Evolutionary conservation across 2,797 vertebrate species (phyloP), one percentile per base, ranked within the genome.

Genomic region (Eleutherodactylus coqui): DNA sequence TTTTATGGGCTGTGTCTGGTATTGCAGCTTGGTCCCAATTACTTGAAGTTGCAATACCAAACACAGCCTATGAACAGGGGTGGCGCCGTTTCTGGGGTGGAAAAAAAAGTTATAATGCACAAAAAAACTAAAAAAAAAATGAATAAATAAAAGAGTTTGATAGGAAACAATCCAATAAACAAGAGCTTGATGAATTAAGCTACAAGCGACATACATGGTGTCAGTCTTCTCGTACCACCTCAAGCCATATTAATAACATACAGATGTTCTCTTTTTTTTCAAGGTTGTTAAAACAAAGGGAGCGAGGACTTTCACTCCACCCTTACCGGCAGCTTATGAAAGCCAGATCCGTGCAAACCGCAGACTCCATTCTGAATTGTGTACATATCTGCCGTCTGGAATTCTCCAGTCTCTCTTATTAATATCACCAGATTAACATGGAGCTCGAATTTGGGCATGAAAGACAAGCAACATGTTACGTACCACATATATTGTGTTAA

Each of bases 221-320:
- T 27, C 53, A 47, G 1, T 2, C n/a, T 0, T 2, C 1, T 0
- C 11, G 49, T 53, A 85, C 81, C 82, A 62, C 86, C 75, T 79
- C 51, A 14, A 70, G 38, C 60, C 32, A 10, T 60, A 34, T 0
- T 60, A 82, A 69, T 83, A 58, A 73, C 81, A 81, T 85, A 70
- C 77, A 89, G 82, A 88, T 85, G 78, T 85, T 85, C 60, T 36
- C 70, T 70, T 4, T 29, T 29, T 34, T 88, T 85, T 88, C 67
- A 29, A 87, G 36, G 77, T 72, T 58, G 36, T 60, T 88, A 55
- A 87, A 43, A 83, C 0, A 85, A 75, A 70, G 51, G 38, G 19
- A 72, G 62, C 49, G 34, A 55, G 75, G 13, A 16, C 36, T 34
- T 27, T 43, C 49, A 55, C 67, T 67, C 81, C 76, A 53, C 86